Evolutionary conservation across 1,140 invertebrate genomes (phyloP), one percentile per base, ranked within the genome.

Genomic region (Pseudomyrmex dendroicus): DNA sequence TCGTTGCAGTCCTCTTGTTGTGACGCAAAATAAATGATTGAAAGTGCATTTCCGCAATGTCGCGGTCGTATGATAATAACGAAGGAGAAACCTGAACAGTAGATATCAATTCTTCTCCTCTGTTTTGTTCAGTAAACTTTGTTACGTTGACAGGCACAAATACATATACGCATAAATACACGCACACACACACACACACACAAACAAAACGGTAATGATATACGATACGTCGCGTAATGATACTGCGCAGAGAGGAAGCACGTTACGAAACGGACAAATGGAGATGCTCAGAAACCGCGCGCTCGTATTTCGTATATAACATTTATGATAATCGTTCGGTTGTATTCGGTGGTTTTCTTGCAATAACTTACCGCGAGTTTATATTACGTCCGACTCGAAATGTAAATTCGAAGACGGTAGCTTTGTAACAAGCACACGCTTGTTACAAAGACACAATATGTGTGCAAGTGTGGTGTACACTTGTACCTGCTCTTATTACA

Each of bases 341-440:
- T n/a, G 25, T 35, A 35, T 35, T 35, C 35, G 20, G 25, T n/a
- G 20, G 48, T 25, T 20, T 77, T 87, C 73, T 59, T 67, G 63
- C 73, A 87, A 86, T 86, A 90, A 90, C 86, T 91, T 90, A 91
- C 89, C 87, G 82, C 35, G 35, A 5, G 35, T 7, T 35, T 35
- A 7, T 35, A 35, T 35, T 35, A 35, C 35, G 35, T 35, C 35
- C 35, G 35, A 35, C 35, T 35, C 35, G 35, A 35, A 35, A 35
- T 35, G 35, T 35, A 35, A 35, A 35, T 35, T 35, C 35, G 35
- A 35, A 35, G 35, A 35, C 35, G 35, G 35, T 35, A 35, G 35
- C 35, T 35, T 35, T 35, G 35, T 35, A 35, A 35, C 35, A 35
- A 35, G 35, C 5, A 0, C 35, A 5, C 35, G 35, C 35, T 35